phyloP scores from a whole-genome alignment of 2,113 vertebrate species.

The Synchiropus splendidus region DNA sequence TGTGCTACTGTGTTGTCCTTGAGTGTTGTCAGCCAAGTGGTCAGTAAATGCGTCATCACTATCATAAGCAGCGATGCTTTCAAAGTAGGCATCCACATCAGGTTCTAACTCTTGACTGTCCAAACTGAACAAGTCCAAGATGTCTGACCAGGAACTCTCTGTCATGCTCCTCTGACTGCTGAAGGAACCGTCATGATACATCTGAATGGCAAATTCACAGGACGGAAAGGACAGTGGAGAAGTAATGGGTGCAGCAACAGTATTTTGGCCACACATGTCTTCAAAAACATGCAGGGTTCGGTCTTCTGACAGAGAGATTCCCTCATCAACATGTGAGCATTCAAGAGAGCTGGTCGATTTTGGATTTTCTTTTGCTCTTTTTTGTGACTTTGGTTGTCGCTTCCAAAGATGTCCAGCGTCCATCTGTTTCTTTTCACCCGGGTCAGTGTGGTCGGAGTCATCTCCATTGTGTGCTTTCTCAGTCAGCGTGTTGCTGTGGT shows the following conservation, averaged over 20 bases:
- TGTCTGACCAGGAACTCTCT: slow-evolving; percentile 48
- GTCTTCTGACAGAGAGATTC: too few species aligned
- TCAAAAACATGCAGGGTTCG: not conserved
- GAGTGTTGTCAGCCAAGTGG: slow-evolving; percentile 8
- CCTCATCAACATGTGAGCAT: too few species aligned
- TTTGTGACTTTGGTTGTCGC: slow-evolving; percentile 9
- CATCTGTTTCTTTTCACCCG: slow-evolving; percentile 14
- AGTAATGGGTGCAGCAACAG: not conserved
- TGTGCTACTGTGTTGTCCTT: too few species aligned
- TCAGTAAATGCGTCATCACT: slow-evolving; percentile 13
- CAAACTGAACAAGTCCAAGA: slow-evolving; percentile 34
- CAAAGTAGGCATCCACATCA: slow-evolving; percentile 35
- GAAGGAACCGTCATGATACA: slow-evolving; percentile 26
- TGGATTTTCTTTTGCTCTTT: slow-evolving; percentile 3
- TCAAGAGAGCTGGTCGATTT: too few species aligned
- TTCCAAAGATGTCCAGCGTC: slow-evolving; percentile 18
- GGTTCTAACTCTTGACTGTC: too few species aligned
- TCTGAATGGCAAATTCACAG: slow-evolving; percentile 51
- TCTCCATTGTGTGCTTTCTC: too few species aligned
- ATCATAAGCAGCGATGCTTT: slow-evolving; percentile 21
- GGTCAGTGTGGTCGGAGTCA: slow-evolving; percentile 13
- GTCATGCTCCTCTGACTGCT: slow-evolving; percentile 10
- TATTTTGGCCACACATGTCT: not conserved
- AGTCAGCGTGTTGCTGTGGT: too few species aligned
- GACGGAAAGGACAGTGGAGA: slow-evolving; percentile 28